Evolutionary conservation across 2,113 vertebrate species (phyloP), one percentile per base, ranked within the genome.

Genomic region (Mugil cephalus): DNA sequence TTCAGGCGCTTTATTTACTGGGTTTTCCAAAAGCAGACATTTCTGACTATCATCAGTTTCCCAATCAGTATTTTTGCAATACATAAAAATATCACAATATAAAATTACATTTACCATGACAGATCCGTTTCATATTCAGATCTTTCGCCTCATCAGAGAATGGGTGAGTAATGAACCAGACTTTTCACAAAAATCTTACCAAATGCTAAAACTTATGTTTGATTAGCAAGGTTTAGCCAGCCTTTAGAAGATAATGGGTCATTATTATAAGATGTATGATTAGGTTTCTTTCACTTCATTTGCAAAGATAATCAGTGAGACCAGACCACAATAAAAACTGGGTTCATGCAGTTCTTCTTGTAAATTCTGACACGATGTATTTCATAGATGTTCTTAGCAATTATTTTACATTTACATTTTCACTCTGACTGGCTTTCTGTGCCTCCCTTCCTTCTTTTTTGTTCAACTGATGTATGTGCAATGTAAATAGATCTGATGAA

Each of bases 271-370:
- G 70, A 75, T 82, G 59, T 58, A 52, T 79, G 61, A 82, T 75
- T 77, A 74, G 61, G 52, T 71, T 84, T 78, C 60, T 82, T 79
- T 78, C 47, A 64, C 15, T 69, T 83, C 61, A 85, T 75, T 86
- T 77, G 64, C 42, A 69, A 72, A 64, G 45, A 56, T 78, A 67
- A 87, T 84, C 71, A 67, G 78, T 56, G 54, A 77, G 52, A 84
- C 63, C 72, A 76, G 69, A 74, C 69, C 46, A 73, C 51, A 56
- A 51, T 61, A 47, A 40, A 73, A 81, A 77, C 59, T 51, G 18
- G 61, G 40, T 52, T 72, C 74, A 77, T 79, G 79, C 71, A 53
- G 50, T 66, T 13, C 15, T 54, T 63, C 58, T 36, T 35, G 6
- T 62, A 46, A 52, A 69, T 67, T 85, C 53, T 40, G 70, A 50